Evolutionary conservation across 1,140 invertebrate genomes (phyloP).

Genomic region (Rhysida immarginata): DNA sequence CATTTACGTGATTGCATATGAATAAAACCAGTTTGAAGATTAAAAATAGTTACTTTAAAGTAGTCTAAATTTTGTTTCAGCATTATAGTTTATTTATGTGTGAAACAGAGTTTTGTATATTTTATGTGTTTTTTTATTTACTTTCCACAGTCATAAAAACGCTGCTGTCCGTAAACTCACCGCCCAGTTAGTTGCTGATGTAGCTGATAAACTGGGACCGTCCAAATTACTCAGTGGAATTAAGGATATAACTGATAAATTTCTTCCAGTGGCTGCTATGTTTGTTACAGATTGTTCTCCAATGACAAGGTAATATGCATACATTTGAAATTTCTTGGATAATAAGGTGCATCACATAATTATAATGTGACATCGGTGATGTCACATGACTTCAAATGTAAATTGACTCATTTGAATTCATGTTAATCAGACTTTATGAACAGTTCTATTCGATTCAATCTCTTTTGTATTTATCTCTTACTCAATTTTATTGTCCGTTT

Average conservation of each 20-base stretch:
- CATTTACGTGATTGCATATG: not conserved
- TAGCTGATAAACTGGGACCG: conserved; percentile 52
- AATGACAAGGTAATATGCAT: conserved; percentile 66
- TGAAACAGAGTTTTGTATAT: not conserved
- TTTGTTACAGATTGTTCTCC: conserved; percentile 70
- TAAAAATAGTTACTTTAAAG: not conserved
- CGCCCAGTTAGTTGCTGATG: conserved; percentile 53
- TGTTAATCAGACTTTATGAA: no score
- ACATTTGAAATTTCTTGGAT: no score
- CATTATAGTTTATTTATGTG: not conserved
- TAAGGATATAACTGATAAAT: conserved; percentile 58
- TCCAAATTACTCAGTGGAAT: conserved; percentile 50
- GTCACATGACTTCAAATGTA: no score
- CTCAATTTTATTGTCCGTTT: no score
- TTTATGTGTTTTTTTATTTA: not conserved
- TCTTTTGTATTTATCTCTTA: no score
- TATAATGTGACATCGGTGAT: no score
- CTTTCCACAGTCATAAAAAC: conserved; percentile 58
- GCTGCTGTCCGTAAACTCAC: conserved; percentile 62
- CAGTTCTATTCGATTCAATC: no score
- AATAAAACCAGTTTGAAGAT: not conserved
- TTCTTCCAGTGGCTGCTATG: conserved; percentile 61
- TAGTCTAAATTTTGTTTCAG: not conserved
- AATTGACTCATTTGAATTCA: no score
- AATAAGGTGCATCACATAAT: no score